Percentiles rank a stretch among this genome's conserved stretches.
These are phyloP conservation scores for Gandaritis pyraliata DNA, from an alignment of 2,888 invertebrate species.

Conservation along the genomic window DNA sequence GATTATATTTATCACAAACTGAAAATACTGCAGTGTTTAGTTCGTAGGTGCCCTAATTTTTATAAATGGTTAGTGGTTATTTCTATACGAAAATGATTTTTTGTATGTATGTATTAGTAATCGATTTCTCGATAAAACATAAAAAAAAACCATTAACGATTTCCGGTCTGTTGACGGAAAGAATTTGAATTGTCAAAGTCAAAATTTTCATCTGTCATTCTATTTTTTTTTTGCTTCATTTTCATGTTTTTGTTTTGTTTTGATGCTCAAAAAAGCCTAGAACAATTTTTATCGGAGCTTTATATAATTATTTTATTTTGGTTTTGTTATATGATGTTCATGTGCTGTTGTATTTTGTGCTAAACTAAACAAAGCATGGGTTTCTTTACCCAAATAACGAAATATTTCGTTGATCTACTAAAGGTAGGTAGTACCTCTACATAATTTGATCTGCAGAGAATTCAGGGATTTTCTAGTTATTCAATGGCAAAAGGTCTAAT, in stretches of 20 bases:
- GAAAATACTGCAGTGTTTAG: constrained; percentile 39
- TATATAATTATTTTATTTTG: no score
- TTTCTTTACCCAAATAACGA: constrained; percentile 12
- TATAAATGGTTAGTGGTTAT: constrained; percentile 53
- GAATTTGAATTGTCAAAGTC: constrained; percentile 23
- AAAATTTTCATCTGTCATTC: constrained; percentile 10
- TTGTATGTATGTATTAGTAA: neutral
- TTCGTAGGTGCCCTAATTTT: constrained; percentile 24
- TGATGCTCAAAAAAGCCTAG: neutral
- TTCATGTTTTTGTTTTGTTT: neutral
- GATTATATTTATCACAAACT: constrained; percentile 40
- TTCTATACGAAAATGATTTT: neutral
- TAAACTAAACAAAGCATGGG: constrained; percentile 18
- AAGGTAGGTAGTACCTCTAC: constrained; percentile 18
- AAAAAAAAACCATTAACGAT: no score
- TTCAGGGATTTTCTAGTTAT: no score
- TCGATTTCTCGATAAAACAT: neutral
- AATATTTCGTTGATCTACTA: constrained; percentile 24
- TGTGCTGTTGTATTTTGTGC: neutral
- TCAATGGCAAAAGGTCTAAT: no score
- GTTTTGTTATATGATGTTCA: neutral
- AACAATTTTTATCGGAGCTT: no score
- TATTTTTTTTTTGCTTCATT: neutral
- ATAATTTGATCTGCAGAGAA: neutral
- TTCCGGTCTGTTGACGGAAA: constrained; percentile 18